Conservation (phyloP, 2,888 invertebrate genomes). For the Torymus texanus region DNA sequence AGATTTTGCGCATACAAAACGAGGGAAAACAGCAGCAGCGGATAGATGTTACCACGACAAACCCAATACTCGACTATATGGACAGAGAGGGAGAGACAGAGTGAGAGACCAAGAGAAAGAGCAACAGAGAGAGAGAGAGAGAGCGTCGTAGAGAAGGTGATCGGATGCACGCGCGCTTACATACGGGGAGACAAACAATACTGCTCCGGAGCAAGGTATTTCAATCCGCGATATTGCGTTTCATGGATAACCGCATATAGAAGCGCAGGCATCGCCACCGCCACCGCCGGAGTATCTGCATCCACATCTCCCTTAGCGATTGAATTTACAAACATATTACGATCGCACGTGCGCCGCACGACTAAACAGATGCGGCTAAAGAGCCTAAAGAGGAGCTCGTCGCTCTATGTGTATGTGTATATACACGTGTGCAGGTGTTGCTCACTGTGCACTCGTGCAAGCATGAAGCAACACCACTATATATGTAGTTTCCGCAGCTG, state of each 20-base stretch:
- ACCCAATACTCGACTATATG: too few relatives aligned
- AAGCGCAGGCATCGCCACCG: background rate
- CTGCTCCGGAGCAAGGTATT: conserved; percentile 5
- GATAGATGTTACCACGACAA: too few relatives aligned
- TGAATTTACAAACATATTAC: conserved; percentile 68
- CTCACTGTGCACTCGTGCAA: too few relatives aligned
- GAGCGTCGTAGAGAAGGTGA: background rate
- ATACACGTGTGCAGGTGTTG: too few relatives aligned
- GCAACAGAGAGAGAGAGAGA: too few relatives aligned
- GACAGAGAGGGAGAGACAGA: too few relatives aligned
- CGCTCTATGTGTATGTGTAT: too few relatives aligned
- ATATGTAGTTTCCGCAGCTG: background rate
- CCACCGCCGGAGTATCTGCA: background rate
- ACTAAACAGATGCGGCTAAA: conserved; percentile 25
- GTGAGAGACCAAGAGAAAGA: too few relatives aligned
- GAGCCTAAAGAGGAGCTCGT: conserved; percentile 10
- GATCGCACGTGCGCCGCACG: conserved; percentile 54
- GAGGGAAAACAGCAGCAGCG: too few relatives aligned
- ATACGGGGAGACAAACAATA: conserved; percentile 22
- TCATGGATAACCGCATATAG: conserved; percentile 55
- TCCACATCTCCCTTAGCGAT: conserved; percentile 58
- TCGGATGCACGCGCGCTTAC: background rate
- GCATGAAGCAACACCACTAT: too few relatives aligned
- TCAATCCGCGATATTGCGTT: conserved; percentile 64
- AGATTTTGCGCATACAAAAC: too few relatives aligned